Evolutionary conservation across 2,888 invertebrate species (phyloP).

Genomic region (Galeruca laticollis): DNA sequence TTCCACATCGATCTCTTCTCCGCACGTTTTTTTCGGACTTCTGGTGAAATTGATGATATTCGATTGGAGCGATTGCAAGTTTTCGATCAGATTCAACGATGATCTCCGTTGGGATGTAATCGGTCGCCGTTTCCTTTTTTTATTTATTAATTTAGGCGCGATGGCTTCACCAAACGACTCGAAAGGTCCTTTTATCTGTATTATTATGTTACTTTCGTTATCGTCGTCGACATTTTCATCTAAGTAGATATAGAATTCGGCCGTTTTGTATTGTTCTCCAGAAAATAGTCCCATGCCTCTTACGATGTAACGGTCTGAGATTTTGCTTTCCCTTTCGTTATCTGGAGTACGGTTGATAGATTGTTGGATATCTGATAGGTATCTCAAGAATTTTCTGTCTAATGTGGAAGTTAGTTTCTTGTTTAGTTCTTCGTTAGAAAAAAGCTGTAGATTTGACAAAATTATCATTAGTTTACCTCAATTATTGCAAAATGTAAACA

Average conservation of each 20-base stretch:
- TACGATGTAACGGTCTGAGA: conserved; percentile 70
- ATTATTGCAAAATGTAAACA: neutral
- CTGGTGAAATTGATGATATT: conserved; percentile 37
- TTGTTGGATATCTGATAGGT: conserved; percentile 68
- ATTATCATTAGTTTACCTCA: too few species aligned
- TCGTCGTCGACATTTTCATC: conserved; percentile 45
- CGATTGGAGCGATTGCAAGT: conserved; percentile 28
- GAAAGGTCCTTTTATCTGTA: conserved; percentile 62
- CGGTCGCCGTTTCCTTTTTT: conserved; percentile 16
- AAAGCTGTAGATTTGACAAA: conserved; percentile 67
- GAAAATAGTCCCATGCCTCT: conserved; percentile 73
- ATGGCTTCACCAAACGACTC: conserved; percentile 56
- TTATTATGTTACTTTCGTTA: conserved; percentile 53
- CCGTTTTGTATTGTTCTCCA: conserved; percentile 70
- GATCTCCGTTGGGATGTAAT: conserved; percentile 2
- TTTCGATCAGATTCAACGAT: conserved; percentile 25
- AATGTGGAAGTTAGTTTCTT: conserved; percentile 69
- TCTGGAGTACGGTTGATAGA: conserved; percentile 54
- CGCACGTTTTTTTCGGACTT: conserved; percentile 35
- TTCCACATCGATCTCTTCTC: conserved; percentile 69
- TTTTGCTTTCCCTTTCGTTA: conserved; percentile 41
- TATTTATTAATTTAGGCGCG: conserved; percentile 49
- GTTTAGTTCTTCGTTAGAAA: conserved; percentile 70
- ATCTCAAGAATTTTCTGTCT: conserved; percentile 71
- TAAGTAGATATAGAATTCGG: conserved; percentile 72